These are phyloP conservation scores for Reticulitermes speratus DNA, from an alignment of 1,140 invertebrate genomes.

Conservation along the genomic window DNA sequence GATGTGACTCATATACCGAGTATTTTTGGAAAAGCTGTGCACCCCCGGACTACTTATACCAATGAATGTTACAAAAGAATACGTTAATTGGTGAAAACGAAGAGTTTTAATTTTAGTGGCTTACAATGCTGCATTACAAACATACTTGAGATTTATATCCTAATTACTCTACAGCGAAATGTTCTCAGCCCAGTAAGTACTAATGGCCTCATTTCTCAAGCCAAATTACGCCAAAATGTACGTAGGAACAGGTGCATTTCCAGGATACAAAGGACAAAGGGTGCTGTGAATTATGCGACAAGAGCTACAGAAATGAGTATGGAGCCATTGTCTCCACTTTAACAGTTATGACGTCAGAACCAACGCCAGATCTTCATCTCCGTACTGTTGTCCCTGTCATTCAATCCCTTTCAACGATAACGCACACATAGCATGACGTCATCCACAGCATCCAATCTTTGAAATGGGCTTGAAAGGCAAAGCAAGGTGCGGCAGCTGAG, in stretches of 20 bases:
- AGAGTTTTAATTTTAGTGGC: not conserved
- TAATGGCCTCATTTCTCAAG: not conserved
- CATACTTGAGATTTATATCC: not conserved
- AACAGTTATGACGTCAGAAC: not conserved
- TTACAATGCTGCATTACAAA: not conserved
- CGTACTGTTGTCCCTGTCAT: not conserved
- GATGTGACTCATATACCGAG: too few species aligned
- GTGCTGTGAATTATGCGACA: not conserved
- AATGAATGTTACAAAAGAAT: too few species aligned
- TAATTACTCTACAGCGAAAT: too few species aligned
- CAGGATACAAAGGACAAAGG: not conserved
- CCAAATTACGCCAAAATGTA: not conserved
- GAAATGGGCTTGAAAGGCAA: not conserved
- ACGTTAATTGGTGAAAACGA: too few species aligned
- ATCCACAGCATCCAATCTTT: constrained; percentile 11
- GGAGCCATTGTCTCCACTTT: not conserved
- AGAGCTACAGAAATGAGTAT: not conserved
- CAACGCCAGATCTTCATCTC: not conserved
- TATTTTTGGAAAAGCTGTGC: too few species aligned
- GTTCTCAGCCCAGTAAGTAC: not conserved
- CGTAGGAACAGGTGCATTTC: not conserved
- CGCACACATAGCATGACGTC: not conserved
- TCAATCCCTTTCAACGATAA: not conserved
- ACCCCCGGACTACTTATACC: too few species aligned
- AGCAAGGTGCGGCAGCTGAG: not conserved